Evolutionary conservation across 2,797 vertebrate species (phyloP).

Genomic region (Rhynchonycteris naso): DNA sequence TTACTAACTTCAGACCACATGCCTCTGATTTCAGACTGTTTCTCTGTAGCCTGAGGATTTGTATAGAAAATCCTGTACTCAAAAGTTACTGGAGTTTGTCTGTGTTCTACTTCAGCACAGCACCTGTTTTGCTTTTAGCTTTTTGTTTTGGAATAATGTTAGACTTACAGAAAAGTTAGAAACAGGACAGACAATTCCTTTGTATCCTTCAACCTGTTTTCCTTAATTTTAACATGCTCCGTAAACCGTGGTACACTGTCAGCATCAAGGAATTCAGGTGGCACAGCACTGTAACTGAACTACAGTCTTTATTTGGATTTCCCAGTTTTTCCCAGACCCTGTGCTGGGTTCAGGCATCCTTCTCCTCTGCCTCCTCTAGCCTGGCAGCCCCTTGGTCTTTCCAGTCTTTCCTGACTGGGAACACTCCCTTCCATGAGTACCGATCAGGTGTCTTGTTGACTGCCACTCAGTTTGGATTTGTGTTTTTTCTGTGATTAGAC

Average conservation of each 20-base stretch:
- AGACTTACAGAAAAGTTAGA: background rate
- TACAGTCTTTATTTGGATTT: background rate
- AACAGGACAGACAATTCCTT: background rate
- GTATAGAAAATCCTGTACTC: background rate
- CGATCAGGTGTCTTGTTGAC: background rate
- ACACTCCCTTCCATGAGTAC: background rate
- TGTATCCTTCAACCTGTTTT: background rate
- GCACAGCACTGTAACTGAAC: background rate
- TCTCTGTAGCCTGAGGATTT: background rate
- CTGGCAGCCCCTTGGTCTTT: background rate
- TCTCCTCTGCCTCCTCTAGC: background rate
- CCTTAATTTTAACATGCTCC: background rate
- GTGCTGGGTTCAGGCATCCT: fast-evolving
- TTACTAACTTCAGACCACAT: background rate
- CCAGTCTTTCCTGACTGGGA: background rate
- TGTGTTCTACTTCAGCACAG: background rate
- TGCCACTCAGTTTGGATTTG: background rate
- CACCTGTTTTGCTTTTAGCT: background rate
- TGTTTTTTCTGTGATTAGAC: background rate
- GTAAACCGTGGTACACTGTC: fast-evolving
- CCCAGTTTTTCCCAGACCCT: background rate
- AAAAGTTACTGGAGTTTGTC: background rate
- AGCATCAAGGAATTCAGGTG: background rate
- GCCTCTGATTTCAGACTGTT: too few relatives aligned
- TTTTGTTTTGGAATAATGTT: background rate